Conservation (phyloP, 2,797 vertebrate species). For the Typhlichthys eigenmanni region DNA sequence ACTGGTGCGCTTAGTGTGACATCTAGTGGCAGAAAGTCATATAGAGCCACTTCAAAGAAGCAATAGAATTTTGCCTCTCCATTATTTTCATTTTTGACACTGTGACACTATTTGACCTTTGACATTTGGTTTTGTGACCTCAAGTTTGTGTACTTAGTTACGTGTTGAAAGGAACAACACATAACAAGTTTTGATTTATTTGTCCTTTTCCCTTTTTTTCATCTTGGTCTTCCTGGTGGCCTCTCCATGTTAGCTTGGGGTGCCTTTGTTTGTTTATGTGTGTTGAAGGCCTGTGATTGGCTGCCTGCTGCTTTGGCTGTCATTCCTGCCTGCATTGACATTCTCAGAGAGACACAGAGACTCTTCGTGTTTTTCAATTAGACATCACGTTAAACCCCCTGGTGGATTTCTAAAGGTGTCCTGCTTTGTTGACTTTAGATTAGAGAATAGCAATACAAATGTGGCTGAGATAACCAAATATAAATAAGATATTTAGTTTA, state of each 20-base stretch:
- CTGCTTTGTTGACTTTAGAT: slow-evolving; percentile 54
- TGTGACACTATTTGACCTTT: slow-evolving; percentile 17
- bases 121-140: slow-evolving; percentile 20
- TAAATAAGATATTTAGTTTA: background rate
- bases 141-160: background rate
- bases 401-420: slow-evolving; percentile 71
- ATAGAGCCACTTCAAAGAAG: no score
- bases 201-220: slow-evolving; percentile 27
- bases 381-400: slow-evolving; percentile 64
- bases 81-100: slow-evolving; percentile 4
- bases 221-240: slow-evolving; percentile 43
- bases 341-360: slow-evolving; percentile 67
- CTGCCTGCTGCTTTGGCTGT: slow-evolving; percentile 67
- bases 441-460: slow-evolving; percentile 43
- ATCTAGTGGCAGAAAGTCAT: no score
- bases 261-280: slow-evolving; percentile 65
- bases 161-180: slow-evolving; percentile 25
- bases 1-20: no score
- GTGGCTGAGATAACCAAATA: slow-evolving; percentile 5
- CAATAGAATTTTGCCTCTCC: background rate
- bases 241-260: slow-evolving; percentile 41
- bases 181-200: slow-evolving; percentile 45
- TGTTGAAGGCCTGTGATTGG: slow-evolving; percentile 53
- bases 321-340: slow-evolving; percentile 72
- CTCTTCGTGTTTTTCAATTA: slow-evolving; percentile 77